A percentile compares a stretch with the other conserved stretches of the same genome.
phyloP scores from a whole-genome alignment of 2,797 vertebrate genomes.

The Ctenopoma multispine region DNA sequence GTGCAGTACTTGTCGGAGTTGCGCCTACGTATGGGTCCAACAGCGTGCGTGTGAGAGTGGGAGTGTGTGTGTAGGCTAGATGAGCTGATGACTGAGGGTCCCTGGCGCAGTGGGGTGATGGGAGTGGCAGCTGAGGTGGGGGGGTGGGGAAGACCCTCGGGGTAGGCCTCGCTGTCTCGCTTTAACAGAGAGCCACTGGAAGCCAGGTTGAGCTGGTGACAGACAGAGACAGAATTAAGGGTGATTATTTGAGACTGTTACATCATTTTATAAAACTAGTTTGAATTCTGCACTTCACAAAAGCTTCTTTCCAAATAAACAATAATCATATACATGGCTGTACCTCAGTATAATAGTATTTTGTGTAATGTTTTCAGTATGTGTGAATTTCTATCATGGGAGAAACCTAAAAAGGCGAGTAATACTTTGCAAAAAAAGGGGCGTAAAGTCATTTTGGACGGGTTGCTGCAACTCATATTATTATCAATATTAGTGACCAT shows the following conservation, averaged over 20 bases:
- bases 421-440: neutral
- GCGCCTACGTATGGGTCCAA: conserved; percentile 94
- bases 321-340: neutral
- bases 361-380: neutral
- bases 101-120: conserved; percentile 94
- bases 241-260: neutral
- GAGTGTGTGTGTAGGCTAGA: conserved; percentile 89
- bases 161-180: conserved; percentile 93
- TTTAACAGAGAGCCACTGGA: conserved; percentile 93
- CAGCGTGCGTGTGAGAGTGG: conserved; percentile 84
- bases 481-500: neutral
- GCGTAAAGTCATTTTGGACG: neutral
- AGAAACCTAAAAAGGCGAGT: neutral
- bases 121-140: conserved; percentile 95
- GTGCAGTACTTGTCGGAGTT: conserved; percentile 99
- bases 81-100: conserved; percentile 97
- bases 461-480: neutral
- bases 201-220: conserved; percentile 90
- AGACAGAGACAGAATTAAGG: conserved; percentile 7
- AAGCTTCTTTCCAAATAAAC: neutral
- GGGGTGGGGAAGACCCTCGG: conserved; percentile 95
- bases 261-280: neutral
- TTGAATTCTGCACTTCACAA: neutral
- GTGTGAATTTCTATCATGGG: neutral
- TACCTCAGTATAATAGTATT: too few species aligned